A percentile compares a stretch with the other conserved stretches of the same genome.
These are phyloP conservation scores for Lasiurus borealis DNA, from an alignment of 2,113 vertebrate species.

Conservation along the genomic window DNA sequence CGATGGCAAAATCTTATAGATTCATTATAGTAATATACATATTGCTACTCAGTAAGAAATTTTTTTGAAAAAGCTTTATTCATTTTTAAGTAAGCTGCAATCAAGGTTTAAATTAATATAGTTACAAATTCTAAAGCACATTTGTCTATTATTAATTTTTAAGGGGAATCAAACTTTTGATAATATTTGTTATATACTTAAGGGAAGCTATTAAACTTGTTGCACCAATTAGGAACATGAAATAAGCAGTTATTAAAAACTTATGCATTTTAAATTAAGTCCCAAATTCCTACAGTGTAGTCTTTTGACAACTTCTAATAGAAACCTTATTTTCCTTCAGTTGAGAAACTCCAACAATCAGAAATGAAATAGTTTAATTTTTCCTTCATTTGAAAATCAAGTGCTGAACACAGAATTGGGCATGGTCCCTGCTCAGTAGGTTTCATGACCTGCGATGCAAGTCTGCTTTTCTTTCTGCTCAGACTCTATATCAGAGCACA, in stretches of 20 bases:
- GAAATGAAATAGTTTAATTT: constrained; percentile 67
- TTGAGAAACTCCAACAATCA: constrained; percentile 61
- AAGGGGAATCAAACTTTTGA: constrained; percentile 3
- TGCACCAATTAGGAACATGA: constrained; percentile 34
- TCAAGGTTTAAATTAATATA: constrained; percentile 32
- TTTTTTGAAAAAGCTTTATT: background rate
- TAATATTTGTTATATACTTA: background rate
- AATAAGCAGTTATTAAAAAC: constrained; percentile 44
- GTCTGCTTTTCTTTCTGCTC: constrained; percentile 53
- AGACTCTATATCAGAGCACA: background rate
- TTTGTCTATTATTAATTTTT: constrained; percentile 42
- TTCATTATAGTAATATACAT: background rate
- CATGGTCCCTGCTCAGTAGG: constrained; percentile 3
- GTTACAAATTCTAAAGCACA: background rate
- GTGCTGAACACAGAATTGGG: constrained; percentile 59
- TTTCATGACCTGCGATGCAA: constrained; percentile 1
- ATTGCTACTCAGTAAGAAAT: background rate
- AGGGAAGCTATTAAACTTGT: background rate
- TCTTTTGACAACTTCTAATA: background rate
- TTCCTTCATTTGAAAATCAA: constrained; percentile 71
- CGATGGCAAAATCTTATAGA: background rate
- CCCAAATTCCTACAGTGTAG: background rate
- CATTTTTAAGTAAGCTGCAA: constrained; percentile 35
- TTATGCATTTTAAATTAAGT: constrained; percentile 58
- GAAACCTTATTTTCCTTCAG: constrained; percentile 63